phyloP scores from a whole-genome alignment of 2,797 vertebrate species.

The Dendrocincla fuliginosa region DNA sequence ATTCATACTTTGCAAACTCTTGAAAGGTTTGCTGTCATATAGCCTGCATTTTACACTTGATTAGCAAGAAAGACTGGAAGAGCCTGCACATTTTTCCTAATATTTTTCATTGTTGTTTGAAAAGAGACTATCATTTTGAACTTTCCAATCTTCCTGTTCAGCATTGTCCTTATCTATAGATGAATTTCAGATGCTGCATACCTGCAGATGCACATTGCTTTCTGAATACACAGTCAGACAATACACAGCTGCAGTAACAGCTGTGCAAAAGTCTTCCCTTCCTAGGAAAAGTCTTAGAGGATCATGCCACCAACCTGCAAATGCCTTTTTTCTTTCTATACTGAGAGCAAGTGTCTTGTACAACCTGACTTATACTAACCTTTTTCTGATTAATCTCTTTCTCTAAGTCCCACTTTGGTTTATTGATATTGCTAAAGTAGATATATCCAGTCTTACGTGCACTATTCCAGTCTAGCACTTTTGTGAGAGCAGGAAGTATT shows the following conservation, averaged over 20 bases:
- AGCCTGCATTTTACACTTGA: background rate
- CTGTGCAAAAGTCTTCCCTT: background rate
- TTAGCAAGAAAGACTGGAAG: background rate
- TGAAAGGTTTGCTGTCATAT: background rate
- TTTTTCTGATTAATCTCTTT: background rate
- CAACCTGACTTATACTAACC: background rate
- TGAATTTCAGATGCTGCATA: background rate
- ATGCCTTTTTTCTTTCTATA: background rate
- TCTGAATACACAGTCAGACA: background rate
- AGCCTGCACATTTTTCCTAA: background rate
- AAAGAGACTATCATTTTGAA: background rate
- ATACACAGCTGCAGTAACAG: background rate
- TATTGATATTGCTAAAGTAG: background rate
- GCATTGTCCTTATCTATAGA: background rate
- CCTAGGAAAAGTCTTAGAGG: background rate
- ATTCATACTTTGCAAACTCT: background rate
- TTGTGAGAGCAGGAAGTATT: background rate
- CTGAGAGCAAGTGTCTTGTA: background rate
- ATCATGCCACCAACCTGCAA: background rate
- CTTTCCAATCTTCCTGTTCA: background rate
- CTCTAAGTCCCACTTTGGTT: rapidly evolving
- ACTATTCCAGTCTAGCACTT: background rate
- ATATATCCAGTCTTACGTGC: background rate
- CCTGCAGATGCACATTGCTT: background rate
- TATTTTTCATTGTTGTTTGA: background rate